Evolutionary conservation across 2,888 invertebrate genomes (phyloP), one percentile per base, ranked within the genome.

Genomic region (Cheilosia urbana): DNA sequence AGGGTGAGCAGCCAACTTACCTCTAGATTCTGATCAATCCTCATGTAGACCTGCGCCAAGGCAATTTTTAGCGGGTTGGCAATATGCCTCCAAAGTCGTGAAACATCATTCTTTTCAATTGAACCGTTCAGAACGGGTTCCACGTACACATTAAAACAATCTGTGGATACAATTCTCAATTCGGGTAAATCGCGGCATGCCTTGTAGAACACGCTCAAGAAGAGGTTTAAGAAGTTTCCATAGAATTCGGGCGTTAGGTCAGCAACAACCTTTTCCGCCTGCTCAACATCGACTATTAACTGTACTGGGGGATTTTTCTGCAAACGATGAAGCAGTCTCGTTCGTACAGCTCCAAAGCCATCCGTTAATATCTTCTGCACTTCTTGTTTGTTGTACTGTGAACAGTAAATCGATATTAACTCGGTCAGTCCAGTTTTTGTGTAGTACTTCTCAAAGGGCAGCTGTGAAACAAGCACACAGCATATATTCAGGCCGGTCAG

Each of bases 101-200:
- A 93, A 0, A 95, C 93, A 90, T 98, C 96, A 6, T 93, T 93
- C 9, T 93, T 92, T 37, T 93, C 93, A 7, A 95, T 94, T 88
- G 94, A 94, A 49, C 95, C 95, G 69, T 93, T 94, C 53, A 95
- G 91, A 21, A 98, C 94, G 0, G 98, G 98, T 89, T 96, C 95
- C 89, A 96, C 94, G 90, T 97, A 98, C 90, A 95, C 95, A 0
- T 93, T 90, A 89, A 97, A 97, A 91, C 95, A 95, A 53, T 95
- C 93, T 88, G 94, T 93, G n/a, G 97, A 96, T 94, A 97, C 95
- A 89, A 97, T 94, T 87, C 95, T 94, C 69, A 98, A 93, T 92
- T 98, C 98, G 27, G 95, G 95, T 62, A 98, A 92, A 93, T 98
- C 97, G 24, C 97, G 94, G 92, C 98, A 98, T 34, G 95, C 96